Percentiles rank a stretch among this genome's conserved stretches.
phyloP scores from a whole-genome alignment of 2,888 invertebrate genomes.

The Melinaea marsaeus region DNA sequence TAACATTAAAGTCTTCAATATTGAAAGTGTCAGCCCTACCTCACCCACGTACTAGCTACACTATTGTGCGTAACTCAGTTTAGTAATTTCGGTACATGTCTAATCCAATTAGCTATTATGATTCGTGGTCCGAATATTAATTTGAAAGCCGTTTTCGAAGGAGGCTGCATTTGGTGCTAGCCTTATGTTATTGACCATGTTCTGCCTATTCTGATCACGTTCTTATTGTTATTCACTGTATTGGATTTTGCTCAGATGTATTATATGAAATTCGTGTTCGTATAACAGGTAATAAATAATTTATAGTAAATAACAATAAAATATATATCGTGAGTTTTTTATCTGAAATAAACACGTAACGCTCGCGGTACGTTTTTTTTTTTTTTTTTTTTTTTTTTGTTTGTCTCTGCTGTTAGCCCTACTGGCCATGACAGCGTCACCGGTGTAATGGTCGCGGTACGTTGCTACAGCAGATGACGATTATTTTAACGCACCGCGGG shows the following conservation, averaged over 20 bases:
- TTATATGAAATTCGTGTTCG: neutral
- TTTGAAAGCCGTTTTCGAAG: conserved; percentile 62
- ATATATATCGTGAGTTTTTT: neutral
- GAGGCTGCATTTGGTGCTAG: conserved; percentile 48
- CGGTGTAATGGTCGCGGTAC: neutral
- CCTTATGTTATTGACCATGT: conserved; percentile 41
- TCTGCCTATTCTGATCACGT: conserved; percentile 1
- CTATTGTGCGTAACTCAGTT: conserved; percentile 70
- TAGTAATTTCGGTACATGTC: conserved; percentile 75
- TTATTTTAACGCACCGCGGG: conserved; percentile 19
- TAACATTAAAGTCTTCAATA: conserved; percentile 4
- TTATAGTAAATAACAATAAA: neutral
- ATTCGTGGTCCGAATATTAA: conserved; percentile 76
- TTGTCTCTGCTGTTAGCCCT: too few species aligned
- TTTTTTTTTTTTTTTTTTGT: too few species aligned
- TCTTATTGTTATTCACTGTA: conserved; percentile 2
- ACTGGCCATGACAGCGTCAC: too few species aligned
- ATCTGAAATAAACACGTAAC: neutral
- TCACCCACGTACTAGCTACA: conserved; percentile 58
- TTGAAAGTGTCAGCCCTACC: conserved; percentile 22
- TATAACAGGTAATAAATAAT: neutral
- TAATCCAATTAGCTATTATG: conserved; percentile 79
- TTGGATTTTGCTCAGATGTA: neutral
- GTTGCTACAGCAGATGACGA: conserved; percentile 9
- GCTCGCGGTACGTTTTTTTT: neutral